Evolutionary conservation across 2,888 invertebrate species (phyloP).

Genomic region (Mesorhabditis spiculigera): DNA sequence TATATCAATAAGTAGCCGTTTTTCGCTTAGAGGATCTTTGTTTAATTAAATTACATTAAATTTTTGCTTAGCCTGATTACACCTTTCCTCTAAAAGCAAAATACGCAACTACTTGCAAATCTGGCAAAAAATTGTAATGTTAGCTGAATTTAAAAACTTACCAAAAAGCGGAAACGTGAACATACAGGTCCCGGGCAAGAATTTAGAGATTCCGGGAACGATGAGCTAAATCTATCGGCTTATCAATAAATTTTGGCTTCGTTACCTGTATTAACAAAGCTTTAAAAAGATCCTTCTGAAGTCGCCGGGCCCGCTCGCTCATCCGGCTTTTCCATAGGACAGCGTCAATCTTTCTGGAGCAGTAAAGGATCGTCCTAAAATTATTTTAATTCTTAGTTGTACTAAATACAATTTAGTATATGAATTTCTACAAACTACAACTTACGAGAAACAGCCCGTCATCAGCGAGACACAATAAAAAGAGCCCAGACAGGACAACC

Average conservation of each 20-base stretch:
- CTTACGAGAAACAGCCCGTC: background rate
- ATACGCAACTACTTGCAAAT: no score
- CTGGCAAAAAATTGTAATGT: background rate
- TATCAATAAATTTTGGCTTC: background rate
- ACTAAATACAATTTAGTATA: no score
- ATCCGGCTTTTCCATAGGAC: background rate
- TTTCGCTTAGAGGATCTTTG: no score
- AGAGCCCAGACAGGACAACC: background rate
- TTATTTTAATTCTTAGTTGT: no score
- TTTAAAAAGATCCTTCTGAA: slow-evolving; percentile 1
- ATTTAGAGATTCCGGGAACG: background rate
- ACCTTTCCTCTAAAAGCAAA: no score
- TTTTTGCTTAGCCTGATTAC: no score
- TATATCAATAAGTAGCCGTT: no score
- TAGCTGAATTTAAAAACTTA: background rate
- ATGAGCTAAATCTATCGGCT: background rate
- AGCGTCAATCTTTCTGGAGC: background rate
- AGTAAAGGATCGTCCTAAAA: background rate
- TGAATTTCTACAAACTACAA: background rate
- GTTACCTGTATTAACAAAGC: background rate
- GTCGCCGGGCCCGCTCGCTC: background rate
- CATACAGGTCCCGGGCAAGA: background rate
- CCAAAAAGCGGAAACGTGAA: background rate
- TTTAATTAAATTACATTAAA: no score
- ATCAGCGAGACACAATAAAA: background rate